Evolutionary conservation across 1,140 invertebrate genomes (phyloP), one percentile per base, ranked within the genome.

Genomic region (Drosophila burlai): DNA sequence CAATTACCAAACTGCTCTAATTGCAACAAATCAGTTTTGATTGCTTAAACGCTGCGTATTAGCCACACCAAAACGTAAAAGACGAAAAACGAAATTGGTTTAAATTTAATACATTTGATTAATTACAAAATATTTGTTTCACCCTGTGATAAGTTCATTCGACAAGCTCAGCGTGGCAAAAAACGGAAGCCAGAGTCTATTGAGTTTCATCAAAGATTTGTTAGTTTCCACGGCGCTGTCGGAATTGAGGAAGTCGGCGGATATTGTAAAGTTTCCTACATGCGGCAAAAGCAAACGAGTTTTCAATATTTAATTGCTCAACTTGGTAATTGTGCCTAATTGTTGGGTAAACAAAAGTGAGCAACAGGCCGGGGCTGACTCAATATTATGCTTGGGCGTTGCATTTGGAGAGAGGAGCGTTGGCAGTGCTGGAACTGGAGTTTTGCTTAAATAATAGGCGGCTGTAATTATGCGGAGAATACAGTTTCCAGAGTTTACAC

Each of bases 261-360:
- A 76, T 69, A 81, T 69, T 60, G 59, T 45, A 65, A 67, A 55
- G 74, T 68, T 55, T 69, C 64, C 73, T 49, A 59, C 34, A 43
- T 45, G 54, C 40, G 31, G 58, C 47, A n/a, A 57, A 46, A 75
- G 26, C 49, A 57, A 87, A 87, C 84, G 18, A 63, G 84, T 87
- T 87, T 89, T 71, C 65, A 83, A 81, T 83, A 89, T 89, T 81
- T 81, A 87, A 87, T 87, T 87, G 80, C 72, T 61, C 46, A 64
- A 89, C 82, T 77, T 72, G 62, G 75, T 80, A 89, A 84, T 87
- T 84, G 81, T 83, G 69, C 66, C 76, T 90, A 89, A 87, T 87
- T 81, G 84, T 81, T 89, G 84, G 81, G 68, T 78, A 81, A 87
- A 83, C 82, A 69, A 54, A 62, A 66, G 55, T 61, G 49, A 69